Conservation (phyloP, 2,113 vertebrate genomes). For the Vombatus ursinus region DNA sequence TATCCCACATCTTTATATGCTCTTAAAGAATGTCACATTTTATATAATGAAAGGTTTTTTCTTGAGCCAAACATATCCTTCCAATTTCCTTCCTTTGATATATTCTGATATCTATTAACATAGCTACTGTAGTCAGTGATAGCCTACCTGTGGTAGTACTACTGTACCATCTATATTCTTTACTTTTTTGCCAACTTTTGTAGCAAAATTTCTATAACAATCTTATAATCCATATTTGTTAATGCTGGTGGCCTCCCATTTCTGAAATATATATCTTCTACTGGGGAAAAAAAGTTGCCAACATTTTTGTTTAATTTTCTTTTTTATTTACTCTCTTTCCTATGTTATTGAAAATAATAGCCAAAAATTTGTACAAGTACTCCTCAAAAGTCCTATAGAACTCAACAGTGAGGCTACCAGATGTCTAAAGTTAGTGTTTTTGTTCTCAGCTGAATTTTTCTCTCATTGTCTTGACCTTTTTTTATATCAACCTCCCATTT, state of each 20-base stretch:
- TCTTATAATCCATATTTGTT: neutral
- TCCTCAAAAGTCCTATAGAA: neutral
- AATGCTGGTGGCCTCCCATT: neutral
- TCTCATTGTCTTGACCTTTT: neutral
- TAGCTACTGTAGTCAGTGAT: neutral
- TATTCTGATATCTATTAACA: neutral
- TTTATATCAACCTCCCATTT: neutral
- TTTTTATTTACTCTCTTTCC: neutral
- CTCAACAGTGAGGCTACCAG: neutral
- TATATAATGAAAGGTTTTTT: neutral
- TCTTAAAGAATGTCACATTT: neutral
- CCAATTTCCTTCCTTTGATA: neutral
- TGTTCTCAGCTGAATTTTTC: neutral
- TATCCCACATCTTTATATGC: neutral
- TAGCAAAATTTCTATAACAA: neutral
- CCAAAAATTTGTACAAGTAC: neutral
- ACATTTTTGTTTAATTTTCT: neutral
- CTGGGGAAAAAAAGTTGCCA: neutral
- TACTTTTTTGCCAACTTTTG: neutral
- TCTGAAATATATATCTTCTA: constrained; percentile 7
- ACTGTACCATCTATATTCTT: neutral
- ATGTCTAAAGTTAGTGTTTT: neutral
- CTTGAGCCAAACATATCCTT: neutral
- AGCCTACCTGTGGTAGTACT: neutral
- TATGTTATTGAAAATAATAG: neutral